Evolutionary conservation across 2,113 vertebrate species (phyloP), one percentile per base, ranked within the genome.

Genomic region (Nerophis lumbriciformis): DNA sequence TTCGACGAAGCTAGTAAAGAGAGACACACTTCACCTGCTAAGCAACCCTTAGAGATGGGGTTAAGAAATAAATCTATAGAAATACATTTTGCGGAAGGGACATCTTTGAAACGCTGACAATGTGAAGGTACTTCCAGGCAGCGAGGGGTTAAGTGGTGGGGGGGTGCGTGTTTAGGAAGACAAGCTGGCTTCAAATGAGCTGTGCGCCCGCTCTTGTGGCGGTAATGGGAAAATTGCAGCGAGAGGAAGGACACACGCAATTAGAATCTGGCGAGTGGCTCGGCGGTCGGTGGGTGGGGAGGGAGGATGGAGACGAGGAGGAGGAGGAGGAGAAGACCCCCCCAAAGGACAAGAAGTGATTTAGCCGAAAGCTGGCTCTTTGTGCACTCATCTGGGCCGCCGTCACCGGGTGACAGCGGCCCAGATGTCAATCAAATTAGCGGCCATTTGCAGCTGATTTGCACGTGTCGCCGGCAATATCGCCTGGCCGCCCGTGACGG

Each of bases 391-490:
- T 16, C 76, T n/a, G n/a, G n/a, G 92, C 94, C 93, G 90, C 92
- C 88, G 90, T 90, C 72, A 45, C 42, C 86, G 88, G 77, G 93
- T 93, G 94, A 99, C 96, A 97, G 94, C 93, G 90, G 93, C 94
- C 93, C 96, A 96, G 94, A 95, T 97, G 96, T 97, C 97, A 98
- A 98, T 99, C 97, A 98, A 97, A 99, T 99, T 97, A 97, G 92
- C 82, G 88, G 89, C 95, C 94, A 97, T 97, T 98, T 98, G 94
- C 94, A 93, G 93, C 95, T 96, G 94, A 98, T 99, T 97, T 97
- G 94, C 92, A 92, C 88, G 90, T 95, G 96, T 98, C 97, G 94
- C 94, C 95, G 87, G 93, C 94, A 98, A 99, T 99, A 96, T 96
- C 94, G 93, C 91, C 92, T 90, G 83, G 69, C 92, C 90, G 92